Evolutionary conservation across 2,113 vertebrate genomes (phyloP).

Genomic region (Larimichthys crocea): DNA sequence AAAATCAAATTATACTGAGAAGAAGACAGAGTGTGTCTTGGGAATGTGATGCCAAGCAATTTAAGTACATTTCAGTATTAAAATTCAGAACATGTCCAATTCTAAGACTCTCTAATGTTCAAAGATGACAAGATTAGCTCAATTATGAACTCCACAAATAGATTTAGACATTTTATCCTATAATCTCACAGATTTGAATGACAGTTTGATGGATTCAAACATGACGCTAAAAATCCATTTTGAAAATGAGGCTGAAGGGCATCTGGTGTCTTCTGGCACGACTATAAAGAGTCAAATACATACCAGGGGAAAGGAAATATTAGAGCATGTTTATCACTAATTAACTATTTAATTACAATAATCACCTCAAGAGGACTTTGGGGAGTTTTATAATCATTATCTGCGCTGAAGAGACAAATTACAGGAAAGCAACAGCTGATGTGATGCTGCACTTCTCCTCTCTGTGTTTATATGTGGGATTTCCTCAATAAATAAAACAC

Average conservation of each 20-base stretch:
- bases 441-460: neutral
- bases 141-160: neutral
- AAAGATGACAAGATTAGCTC: constrained; percentile 6
- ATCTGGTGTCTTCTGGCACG: constrained; percentile 24
- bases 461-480: neutral
- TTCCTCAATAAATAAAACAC: neutral
- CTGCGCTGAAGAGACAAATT: neutral
- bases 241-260: constrained; percentile 5
- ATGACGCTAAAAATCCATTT: neutral
- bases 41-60: neutral
- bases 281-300: constrained; percentile 20
- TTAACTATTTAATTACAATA: constrained; percentile 27
- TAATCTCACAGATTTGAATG: constrained; percentile 30
- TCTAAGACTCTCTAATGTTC: neutral
- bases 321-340: constrained; percentile 33
- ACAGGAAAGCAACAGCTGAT: neutral
- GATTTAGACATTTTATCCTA: neutral
- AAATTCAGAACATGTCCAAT: constrained; percentile 15
- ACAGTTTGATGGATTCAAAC: constrained; percentile 14
- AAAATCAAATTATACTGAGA: neutral
- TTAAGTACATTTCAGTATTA: constrained; percentile 3
- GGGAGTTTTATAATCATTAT: constrained; percentile 7
- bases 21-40: neutral
- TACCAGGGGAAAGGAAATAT: constrained; percentile 12
- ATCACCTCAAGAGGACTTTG: neutral